Evolutionary conservation across 2,113 vertebrate genomes (phyloP).

Genomic region (Cryptomyrus ogoouensis): DNA sequence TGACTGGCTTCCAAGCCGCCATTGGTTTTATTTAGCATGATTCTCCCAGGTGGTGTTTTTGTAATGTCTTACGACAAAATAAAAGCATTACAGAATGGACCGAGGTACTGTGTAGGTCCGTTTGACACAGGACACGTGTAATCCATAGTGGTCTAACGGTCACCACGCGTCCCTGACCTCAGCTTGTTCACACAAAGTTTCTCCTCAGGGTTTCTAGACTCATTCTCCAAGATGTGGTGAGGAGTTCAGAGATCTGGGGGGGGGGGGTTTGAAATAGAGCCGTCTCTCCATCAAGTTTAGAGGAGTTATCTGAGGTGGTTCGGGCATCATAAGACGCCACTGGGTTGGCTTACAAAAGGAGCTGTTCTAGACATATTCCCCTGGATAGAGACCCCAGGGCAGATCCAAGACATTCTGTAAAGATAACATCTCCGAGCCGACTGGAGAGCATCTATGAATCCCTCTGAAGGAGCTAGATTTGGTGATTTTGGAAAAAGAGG

Average conservation of each 20-base stretch:
- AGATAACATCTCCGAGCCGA: neutral
- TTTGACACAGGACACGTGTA: neutral
- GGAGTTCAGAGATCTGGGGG: neutral
- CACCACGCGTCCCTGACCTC: neutral
- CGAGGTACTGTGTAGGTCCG: neutral
- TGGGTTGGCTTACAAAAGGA: neutral
- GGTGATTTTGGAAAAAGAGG: neutral
- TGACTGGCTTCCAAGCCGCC: neutral
- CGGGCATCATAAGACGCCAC: neutral
- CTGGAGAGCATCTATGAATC: neutral
- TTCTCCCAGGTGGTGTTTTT: neutral
- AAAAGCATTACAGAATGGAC: neutral
- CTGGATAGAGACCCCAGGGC: neutral
- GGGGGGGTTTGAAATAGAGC: neutral
- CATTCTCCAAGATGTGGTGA: neutral
- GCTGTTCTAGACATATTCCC: neutral
- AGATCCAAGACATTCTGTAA: neutral
- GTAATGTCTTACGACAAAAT: neutral
- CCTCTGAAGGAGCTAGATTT: neutral
- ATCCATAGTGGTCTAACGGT: neutral
- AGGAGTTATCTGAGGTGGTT: neutral
- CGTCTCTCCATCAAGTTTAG: neutral
- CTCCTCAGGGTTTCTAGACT: neutral
- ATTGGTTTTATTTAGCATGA: neutral
- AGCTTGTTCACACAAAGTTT: neutral